Evolutionary conservation across 2,797 vertebrate species (phyloP).

Genomic region (Rhodeus uyekii): DNA sequence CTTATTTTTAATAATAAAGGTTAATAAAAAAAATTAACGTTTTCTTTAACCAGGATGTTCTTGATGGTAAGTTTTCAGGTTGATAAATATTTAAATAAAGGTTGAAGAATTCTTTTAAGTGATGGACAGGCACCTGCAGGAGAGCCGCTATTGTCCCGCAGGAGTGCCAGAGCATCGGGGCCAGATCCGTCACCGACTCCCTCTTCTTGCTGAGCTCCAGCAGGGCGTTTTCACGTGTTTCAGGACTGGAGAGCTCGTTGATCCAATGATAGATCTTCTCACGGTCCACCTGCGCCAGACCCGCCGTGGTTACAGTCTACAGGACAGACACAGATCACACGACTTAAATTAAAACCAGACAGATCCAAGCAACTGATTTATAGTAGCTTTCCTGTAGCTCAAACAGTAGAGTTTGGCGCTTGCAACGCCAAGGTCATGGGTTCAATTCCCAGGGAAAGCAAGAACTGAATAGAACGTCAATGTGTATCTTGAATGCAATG

Average conservation of each 20-base stretch:
- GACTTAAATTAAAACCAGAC: not conserved
- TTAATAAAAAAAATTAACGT: too few species aligned
- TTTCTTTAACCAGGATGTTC: too few species aligned
- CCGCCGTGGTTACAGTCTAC: slow-evolving; percentile 91
- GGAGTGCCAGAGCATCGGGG: slow-evolving; percentile 98
- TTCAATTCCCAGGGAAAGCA: too few species aligned
- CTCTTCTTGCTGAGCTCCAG: slow-evolving; percentile 98
- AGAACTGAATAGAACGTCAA: too few species aligned
- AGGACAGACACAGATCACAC: not conserved
- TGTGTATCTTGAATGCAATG: too few species aligned
- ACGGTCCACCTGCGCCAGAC: slow-evolving; percentile 92
- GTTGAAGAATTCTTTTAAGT: too few species aligned
- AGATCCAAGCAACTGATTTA: not conserved
- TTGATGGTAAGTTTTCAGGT: too few species aligned
- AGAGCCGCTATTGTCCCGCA: slow-evolving; percentile 97
- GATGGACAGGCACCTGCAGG: slow-evolving; percentile 77
- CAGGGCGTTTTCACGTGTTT: slow-evolving; percentile 94
- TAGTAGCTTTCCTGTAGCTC: too few species aligned
- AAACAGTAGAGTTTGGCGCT: too few species aligned
- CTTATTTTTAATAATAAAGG: too few species aligned
- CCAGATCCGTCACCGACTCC: slow-evolving; percentile 94
- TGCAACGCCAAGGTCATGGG: too few species aligned
- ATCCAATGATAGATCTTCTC: slow-evolving; percentile 99
- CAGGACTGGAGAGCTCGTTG: slow-evolving; percentile 96
- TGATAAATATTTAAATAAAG: too few species aligned